Evolutionary conservation across 2,113 vertebrate genomes (phyloP).

Genomic region (Megaleporinus macrocephalus): DNA sequence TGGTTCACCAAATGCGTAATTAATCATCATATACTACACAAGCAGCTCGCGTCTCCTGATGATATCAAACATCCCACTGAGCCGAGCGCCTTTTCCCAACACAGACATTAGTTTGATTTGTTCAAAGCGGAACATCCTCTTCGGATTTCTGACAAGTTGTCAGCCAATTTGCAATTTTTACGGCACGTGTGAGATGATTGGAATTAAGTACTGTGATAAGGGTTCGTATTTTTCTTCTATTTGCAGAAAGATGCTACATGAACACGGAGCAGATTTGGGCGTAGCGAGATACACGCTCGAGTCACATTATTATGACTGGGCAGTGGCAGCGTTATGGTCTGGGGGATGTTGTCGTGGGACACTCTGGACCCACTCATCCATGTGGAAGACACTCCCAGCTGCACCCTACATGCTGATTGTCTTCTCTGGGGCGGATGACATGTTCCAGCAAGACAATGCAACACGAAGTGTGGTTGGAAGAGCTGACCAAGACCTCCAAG

Average conservation of each 20-base stretch:
- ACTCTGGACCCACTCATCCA: no score
- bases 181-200: not conserved
- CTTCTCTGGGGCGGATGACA: no score
- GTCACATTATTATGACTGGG: no score
- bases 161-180: not conserved
- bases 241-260: not conserved
- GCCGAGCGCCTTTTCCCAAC: not conserved
- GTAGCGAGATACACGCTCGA: no score
- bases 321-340: no score
- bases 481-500: no score
- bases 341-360: no score
- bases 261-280: not conserved
- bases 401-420: no score
- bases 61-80: not conserved
- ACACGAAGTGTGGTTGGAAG: no score
- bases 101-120: constrained; percentile 8
- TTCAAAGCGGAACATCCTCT: not conserved
- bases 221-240: not conserved
- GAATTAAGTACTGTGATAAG: not conserved
- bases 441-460: no score
- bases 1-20: not conserved
- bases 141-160: not conserved
- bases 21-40: not conserved
- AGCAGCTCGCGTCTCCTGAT: not conserved
- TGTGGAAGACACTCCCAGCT: no score